These are phyloP conservation scores for Acrossocheilus fasciatus DNA, from an alignment of 2,797 vertebrate genomes.

Conservation along the genomic window DNA sequence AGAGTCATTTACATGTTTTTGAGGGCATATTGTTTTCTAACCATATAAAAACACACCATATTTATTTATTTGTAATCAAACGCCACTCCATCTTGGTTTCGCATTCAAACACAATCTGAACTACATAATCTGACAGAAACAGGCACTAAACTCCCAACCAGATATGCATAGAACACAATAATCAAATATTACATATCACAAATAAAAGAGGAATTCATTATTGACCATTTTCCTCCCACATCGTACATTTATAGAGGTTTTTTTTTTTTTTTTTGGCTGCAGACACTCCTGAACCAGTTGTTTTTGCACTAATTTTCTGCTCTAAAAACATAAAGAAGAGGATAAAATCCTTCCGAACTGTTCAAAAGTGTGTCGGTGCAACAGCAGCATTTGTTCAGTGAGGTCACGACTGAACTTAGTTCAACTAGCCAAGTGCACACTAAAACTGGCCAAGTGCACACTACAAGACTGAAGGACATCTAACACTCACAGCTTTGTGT, in stretches of 20 bases:
- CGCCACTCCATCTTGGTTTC: background rate
- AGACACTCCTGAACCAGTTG: background rate
- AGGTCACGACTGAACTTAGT: background rate
- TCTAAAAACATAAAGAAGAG: background rate
- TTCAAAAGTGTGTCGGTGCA: background rate
- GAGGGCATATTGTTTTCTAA: background rate
- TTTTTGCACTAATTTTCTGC: background rate
- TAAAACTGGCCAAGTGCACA: background rate
- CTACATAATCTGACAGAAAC: background rate
- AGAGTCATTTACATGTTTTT: background rate
- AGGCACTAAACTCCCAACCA: slow-evolving; percentile 4
- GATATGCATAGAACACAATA: slow-evolving; percentile 2
- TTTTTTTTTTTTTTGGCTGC: background rate
- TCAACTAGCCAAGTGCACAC: background rate
- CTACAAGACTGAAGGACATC: background rate
- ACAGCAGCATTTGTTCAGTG: background rate
- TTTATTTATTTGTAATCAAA: background rate
- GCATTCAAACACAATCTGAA: background rate
- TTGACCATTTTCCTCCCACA: background rate
- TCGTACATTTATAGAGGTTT: background rate
- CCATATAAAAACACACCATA: background rate
- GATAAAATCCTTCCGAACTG: background rate
- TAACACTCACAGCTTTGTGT: slow-evolving; percentile 3
- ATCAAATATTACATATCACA: background rate
- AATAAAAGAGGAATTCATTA: background rate